Base-by-base conservation (phyloP, 2,113 vertebrate species). In the Lethenteron camtschaticum region DNA sequence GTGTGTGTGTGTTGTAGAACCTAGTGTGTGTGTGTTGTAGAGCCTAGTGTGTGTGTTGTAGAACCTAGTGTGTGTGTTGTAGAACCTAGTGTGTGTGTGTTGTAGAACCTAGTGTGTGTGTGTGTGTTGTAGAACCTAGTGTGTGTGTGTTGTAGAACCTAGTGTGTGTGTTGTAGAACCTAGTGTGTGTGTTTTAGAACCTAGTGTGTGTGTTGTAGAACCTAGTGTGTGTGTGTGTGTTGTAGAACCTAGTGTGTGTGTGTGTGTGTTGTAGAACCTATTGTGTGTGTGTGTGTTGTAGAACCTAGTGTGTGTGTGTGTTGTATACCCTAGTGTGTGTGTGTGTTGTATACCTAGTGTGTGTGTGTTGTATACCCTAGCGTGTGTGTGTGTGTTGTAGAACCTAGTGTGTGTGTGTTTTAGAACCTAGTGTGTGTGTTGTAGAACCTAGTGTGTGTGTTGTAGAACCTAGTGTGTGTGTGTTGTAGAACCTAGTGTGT, bases 271-370 rank as follows among this genome's bases (percentile, higher is more conserved):
- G 59, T 63, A 16, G 12, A 16, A 3, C 12, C 16, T 2, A 13
- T n/a, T n/a, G n/a, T n/a, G n/a, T n/a, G 59, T 63, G 59, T 63
- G 59, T 63, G 59, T 63, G 59, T 63, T 24, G 24, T 24, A 24
- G 24, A 24, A 3, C 24, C 24, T 3, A 24, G n/a, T n/a, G n/a
- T n/a, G 24, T 24, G 24, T 24, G 16, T 18, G 16, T 18, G 16
- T 18, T 18, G 16, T 18, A 18, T 1, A 18, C 2, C 16, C 16
- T 18, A 18, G n/a, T n/a, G 24, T 24, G 24, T 24, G 24, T n/a
- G n/a, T 24, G 24, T 24, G 24, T 24, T 24, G 24, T 24, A 24
- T 2, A 3, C 24, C 24, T 3, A 24, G n/a, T n/a, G 24, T 24
- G 24, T 24, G 24, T 24, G 24, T 24, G 24, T 24, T 63, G 59